Evolutionary conservation across 2,113 vertebrate species (phyloP).

Genomic region (Cryptotis parvus): DNA sequence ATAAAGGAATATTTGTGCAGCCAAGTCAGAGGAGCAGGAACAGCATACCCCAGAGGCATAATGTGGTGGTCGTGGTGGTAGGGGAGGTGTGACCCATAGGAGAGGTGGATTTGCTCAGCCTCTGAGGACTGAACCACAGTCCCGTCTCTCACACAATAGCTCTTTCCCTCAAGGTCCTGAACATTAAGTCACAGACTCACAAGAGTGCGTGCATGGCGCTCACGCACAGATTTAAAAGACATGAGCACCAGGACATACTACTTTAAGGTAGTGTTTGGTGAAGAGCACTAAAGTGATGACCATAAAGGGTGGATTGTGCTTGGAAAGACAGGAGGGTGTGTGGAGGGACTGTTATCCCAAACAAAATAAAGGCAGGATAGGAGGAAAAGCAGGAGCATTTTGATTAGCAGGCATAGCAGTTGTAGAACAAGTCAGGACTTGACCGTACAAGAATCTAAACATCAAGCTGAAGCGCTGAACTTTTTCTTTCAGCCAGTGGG

Average conservation of each 20-base stretch:
- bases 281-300: neutral
- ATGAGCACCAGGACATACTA: neutral
- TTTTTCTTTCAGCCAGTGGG: slow-evolving; percentile 4
- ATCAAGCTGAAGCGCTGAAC: slow-evolving; percentile 7
- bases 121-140: too few species aligned
- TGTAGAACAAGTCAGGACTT: neutral
- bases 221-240: neutral
- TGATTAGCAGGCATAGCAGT: neutral
- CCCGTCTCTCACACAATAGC: neutral
- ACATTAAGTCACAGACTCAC: neutral
- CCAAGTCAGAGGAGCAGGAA: rapidly evolving
- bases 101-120: rapidly evolving
- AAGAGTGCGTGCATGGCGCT: too few species aligned
- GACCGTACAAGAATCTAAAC: neutral
- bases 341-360: neutral
- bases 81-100: rapidly evolving
- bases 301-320: neutral
- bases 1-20: neutral
- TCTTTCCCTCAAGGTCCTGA: neutral
- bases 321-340: neutral
- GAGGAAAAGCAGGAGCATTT: neutral
- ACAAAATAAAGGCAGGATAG: neutral
- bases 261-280: neutral
- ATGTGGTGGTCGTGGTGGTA: neutral
- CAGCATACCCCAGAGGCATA: neutral